Evolutionary conservation across 2,888 invertebrate genomes (phyloP).

Genomic region (Tetramorium bicarinatum): DNA sequence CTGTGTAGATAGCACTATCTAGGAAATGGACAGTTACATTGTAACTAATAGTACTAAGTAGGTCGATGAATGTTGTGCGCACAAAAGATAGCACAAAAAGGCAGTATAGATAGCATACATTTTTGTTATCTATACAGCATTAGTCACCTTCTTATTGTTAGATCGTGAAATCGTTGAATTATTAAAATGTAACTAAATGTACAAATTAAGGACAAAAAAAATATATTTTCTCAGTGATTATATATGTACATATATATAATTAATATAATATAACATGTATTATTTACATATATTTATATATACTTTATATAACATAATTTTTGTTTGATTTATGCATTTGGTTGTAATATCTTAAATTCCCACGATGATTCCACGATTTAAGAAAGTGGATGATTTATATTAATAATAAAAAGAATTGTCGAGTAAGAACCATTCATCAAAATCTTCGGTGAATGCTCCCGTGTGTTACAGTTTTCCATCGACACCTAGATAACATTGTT

Average conservation of each 20-base stretch:
- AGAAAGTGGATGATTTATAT: neutral
- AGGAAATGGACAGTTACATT: slow-evolving; percentile 19
- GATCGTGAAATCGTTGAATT: too few relatives aligned
- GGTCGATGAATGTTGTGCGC: neutral
- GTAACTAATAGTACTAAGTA: slow-evolving; percentile 2
- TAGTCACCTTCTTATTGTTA: too few relatives aligned
- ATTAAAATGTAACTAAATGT: too few relatives aligned
- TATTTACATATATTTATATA: too few relatives aligned
- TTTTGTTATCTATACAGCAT: too few relatives aligned
- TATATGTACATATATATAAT: neutral
- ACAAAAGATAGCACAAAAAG: neutral
- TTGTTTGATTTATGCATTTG: neutral
- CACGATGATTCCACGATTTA: neutral
- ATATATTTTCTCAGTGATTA: neutral
- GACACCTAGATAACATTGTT: neutral
- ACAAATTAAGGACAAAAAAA: too few relatives aligned
- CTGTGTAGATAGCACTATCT: slow-evolving; percentile 25
- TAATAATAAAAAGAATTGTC: neutral
- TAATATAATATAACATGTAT: too few relatives aligned
- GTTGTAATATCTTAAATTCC: neutral
- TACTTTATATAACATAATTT: neutral
- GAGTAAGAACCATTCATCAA: neutral
- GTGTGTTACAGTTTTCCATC: neutral
- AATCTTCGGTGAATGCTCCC: neutral
- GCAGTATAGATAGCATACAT: too few relatives aligned